Conservation (phyloP, 1,140 invertebrate genomes). For the Drosophila kikkawai region DNA sequence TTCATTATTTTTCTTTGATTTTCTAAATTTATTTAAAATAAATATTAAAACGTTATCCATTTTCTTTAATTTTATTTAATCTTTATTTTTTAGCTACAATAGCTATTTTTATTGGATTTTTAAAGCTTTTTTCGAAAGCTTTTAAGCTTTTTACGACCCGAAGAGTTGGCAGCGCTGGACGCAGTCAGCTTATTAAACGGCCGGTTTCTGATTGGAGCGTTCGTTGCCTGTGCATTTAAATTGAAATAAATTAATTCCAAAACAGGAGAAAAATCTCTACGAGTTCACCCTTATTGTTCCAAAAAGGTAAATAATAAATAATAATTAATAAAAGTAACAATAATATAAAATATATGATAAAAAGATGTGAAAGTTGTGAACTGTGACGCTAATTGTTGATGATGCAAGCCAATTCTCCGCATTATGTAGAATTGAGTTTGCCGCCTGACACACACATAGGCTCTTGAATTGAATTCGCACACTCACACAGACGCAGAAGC, state of each 20-base stretch:
- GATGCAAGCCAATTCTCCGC: conserved; percentile 67
- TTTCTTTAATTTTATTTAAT: neutral
- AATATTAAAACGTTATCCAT: too few species aligned
- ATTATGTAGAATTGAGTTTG: conserved; percentile 46
- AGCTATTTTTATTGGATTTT: neutral
- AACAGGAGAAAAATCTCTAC: conserved; percentile 57
- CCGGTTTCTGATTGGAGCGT: conserved; percentile 41
- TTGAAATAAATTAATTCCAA: conserved; percentile 61
- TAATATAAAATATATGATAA: neutral
- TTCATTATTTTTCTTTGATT: too few species aligned
- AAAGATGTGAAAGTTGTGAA: conserved; percentile 5
- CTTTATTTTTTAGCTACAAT: too few species aligned
- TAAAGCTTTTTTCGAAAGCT: neutral
- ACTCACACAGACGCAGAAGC: conserved; percentile 13
- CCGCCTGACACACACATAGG: conserved; percentile 21
- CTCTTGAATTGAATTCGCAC: conserved; percentile 25
- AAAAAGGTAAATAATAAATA: conserved; percentile 62
- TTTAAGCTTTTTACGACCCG: neutral
- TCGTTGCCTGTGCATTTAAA: conserved; percentile 75
- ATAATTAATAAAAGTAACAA: conserved; percentile 9
- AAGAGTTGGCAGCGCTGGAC: neutral
- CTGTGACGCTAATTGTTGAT: conserved; percentile 40
- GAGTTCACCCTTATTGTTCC: conserved; percentile 37
- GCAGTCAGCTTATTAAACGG: conserved; percentile 10
- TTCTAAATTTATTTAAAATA: too few species aligned